These are phyloP conservation scores for Scrobipalpa costella DNA, from an alignment of 2,888 invertebrate genomes.

Conservation along the genomic window DNA sequence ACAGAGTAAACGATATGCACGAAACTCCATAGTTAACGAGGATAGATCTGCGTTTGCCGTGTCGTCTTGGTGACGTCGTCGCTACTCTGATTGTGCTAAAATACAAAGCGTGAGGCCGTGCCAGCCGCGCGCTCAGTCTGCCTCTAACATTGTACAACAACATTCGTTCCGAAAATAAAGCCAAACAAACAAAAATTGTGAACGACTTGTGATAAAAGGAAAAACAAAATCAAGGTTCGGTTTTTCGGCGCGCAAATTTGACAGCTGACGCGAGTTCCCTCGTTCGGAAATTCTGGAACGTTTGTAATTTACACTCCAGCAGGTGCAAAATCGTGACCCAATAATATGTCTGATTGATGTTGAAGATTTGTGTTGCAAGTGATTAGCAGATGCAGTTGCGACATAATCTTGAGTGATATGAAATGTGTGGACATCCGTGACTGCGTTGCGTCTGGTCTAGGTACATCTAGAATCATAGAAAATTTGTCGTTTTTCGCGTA, in stretches of 20 bases:
- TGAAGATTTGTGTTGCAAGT: constrained; percentile 18
- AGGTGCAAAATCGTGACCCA: constrained; percentile 34
- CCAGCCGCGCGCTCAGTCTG: constrained; percentile 63
- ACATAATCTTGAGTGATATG: constrained; percentile 4
- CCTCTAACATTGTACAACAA: constrained; percentile 62
- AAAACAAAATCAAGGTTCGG: constrained; percentile 36
- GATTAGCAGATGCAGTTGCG: constrained; percentile 22
- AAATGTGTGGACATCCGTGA: background rate
- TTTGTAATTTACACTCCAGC: constrained; percentile 41
- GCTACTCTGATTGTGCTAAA: constrained; percentile 50
- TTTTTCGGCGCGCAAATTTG: constrained; percentile 38
- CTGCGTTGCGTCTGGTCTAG: too few relatives aligned
- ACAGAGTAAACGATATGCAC: constrained; percentile 3
- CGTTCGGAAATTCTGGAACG: constrained; percentile 44
- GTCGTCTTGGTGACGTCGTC: constrained; percentile 44
- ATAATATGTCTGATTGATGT: constrained; percentile 22
- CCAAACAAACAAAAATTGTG: constrained; percentile 37
- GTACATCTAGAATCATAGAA: background rate
- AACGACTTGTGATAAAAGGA: constrained; percentile 33
- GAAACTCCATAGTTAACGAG: constrained; percentile 15
- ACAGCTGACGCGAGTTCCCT: constrained; percentile 36
- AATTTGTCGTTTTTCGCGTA: background rate
- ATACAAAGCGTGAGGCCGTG: constrained; percentile 60
- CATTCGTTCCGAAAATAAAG: constrained; percentile 45
- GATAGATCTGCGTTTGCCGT: constrained; percentile 34